Base-by-base conservation (phyloP, 2,888 invertebrate genomes). In the Auanema sp. region DNA sequence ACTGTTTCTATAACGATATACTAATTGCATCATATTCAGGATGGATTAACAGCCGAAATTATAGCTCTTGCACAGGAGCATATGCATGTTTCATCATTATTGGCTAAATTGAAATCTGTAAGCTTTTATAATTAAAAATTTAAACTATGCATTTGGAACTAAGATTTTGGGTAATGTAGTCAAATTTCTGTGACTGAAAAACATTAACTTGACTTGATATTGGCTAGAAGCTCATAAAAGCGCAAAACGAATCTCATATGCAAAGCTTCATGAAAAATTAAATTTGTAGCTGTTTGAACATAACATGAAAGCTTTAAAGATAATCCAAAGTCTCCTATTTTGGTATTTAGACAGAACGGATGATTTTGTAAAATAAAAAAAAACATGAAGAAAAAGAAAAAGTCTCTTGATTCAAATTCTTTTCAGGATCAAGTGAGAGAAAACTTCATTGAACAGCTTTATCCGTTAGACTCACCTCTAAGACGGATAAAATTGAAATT, bases 61-160 rank as follows among this genome's bases (percentile, higher is more conserved):
- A 89, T 90, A 73, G 91, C 91, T n/a, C 85, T 90, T 58, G 90
- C 90, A 78, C 88, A 90, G 79, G 90, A 90, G 21, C 88, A 89
- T 83, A 88, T 88, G 65, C 88, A 89, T 66, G 89, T 90, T 60
- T 89, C 89, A 18, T 89, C 89, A 70, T 85, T 91, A 43, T 85
- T 91, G 68, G 89, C 89, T 81, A 88, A 87, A 79, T 84, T 90
- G 51, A 87, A 89, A 85, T 87, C 88, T 84, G 87, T 89, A 85
- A 84, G 88, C 62, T 23, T 49, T 41, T 57, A 18, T 11, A 42
- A 40, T 58, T 11, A 3, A 21, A 5, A 24, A 10, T n/a, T 43
- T 47, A 47, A 21, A 18, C 21, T 10, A 16, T 47, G 47, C 21
- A 18, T 47, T 47, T 47, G 3, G 21, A 21, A 47, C 21, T 16